Conservation (phyloP, 1,140 invertebrate genomes). For the Solen grandis region DNA sequence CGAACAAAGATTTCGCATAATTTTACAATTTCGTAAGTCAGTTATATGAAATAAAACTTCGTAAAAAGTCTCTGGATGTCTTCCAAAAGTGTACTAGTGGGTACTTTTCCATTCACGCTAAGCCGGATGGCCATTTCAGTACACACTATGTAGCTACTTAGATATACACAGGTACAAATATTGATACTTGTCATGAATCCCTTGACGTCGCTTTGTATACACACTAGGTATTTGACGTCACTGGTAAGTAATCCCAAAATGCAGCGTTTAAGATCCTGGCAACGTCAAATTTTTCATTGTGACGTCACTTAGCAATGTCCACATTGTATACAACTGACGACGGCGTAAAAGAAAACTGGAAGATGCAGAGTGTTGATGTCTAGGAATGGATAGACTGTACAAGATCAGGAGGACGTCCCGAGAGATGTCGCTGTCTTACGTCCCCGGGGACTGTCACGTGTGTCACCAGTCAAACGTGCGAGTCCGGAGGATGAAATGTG, state of each 20-base stretch:
- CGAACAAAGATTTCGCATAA: too few species aligned
- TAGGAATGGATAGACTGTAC: not conserved
- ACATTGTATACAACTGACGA: too few species aligned
- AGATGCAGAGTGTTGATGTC: not conserved
- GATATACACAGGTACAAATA: too few species aligned
- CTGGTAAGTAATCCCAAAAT: not conserved
- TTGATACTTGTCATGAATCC: too few species aligned
- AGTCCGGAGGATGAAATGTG: slow-evolving; percentile 5
- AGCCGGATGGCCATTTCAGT: too few species aligned
- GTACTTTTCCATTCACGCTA: too few species aligned
- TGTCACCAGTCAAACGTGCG: slow-evolving; percentile 8
- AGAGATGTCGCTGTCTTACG: slow-evolving; percentile 7
- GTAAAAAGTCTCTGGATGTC: too few species aligned
- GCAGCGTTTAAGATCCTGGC: not conserved
- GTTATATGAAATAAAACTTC: too few species aligned
- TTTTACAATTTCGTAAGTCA: too few species aligned
- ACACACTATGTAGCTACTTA: too few species aligned
- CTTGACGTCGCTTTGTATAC: not conserved
- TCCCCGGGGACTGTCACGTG: slow-evolving; percentile 10
- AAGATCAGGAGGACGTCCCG: not conserved
- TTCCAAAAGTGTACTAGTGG: too few species aligned
- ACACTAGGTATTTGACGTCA: not conserved
- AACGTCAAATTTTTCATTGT: not conserved
- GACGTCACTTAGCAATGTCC: slow-evolving; percentile 15
- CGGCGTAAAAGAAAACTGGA: not conserved